A percentile compares a stretch with the other conserved stretches of the same genome.
Conservation (phyloP, 2,797 vertebrate genomes). For the Merluccius polli region DNA sequence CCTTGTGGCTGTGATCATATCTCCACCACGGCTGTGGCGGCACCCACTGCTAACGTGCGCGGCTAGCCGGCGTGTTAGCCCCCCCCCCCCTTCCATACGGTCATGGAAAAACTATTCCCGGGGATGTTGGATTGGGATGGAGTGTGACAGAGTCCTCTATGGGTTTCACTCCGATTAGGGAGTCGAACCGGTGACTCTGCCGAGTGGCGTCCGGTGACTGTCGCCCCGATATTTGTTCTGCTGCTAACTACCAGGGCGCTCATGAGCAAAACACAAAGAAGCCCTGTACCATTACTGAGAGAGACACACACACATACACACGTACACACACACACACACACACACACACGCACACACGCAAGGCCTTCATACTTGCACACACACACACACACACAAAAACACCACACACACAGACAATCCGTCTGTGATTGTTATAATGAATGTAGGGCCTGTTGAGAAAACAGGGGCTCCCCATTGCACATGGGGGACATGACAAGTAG, state of each 20-base stretch:
- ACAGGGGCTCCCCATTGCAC: conserved; percentile 37
- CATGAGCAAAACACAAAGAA: conserved; percentile 61
- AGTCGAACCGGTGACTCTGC: conserved; percentile 34
- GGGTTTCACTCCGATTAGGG: conserved; percentile 42
- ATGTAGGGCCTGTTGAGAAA: conserved; percentile 37
- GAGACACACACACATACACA: conserved; percentile 17
- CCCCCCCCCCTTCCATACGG: conserved; percentile 7
- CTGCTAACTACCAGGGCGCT: conserved; percentile 36
- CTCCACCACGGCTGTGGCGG: conserved; percentile 3
- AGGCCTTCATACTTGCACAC: too few species aligned
- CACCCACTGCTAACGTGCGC: conserved; percentile 16
- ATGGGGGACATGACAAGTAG: conserved; percentile 52
- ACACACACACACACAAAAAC: conserved; percentile 37
- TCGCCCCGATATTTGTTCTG: conserved; percentile 31
- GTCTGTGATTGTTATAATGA: conserved; percentile 52
- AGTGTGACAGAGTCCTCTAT: conserved; percentile 42
- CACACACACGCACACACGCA: conserved; percentile 18
- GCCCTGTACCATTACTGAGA: conserved; percentile 45
- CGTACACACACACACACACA: conserved; percentile 11
- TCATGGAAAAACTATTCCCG: conserved; percentile 10
- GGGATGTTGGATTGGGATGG: conserved; percentile 18
- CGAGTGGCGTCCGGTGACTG: conserved; percentile 21
- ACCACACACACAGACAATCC: conserved; percentile 40
- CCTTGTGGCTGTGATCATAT: conserved; percentile 19
- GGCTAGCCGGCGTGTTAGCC: conserved; percentile 23